These are phyloP conservation scores for Rhagologus leucostigma DNA, from an alignment of 2,113 vertebrate species.

Conservation along the genomic window DNA sequence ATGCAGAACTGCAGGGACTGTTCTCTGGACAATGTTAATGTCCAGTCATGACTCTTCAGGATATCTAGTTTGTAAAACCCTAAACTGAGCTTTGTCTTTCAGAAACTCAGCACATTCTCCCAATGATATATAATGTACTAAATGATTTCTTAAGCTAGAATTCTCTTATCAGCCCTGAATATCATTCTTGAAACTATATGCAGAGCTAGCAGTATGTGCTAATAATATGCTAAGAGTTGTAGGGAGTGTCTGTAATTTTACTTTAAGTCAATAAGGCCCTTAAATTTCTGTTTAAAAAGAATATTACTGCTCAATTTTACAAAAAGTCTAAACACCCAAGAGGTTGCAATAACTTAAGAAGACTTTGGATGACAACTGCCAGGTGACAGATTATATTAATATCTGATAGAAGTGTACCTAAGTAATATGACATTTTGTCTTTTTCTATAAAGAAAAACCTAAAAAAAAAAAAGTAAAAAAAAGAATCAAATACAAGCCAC, in stretches of 20 bases:
- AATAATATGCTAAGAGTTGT: neutral
- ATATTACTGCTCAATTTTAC: neutral
- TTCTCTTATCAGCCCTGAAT: neutral
- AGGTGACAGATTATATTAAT: neutral
- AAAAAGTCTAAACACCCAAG: neutral
- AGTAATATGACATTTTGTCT: neutral
- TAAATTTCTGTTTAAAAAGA: neutral
- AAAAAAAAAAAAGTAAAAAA: neutral
- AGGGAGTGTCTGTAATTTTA: neutral
- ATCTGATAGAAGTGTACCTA: neutral
- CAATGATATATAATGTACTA: neutral
- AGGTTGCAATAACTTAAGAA: neutral
- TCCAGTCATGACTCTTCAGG: neutral
- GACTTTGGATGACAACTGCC: neutral
- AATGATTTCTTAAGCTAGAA: neutral
- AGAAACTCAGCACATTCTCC: neutral
- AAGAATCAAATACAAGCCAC: neutral
- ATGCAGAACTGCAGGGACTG: neutral
- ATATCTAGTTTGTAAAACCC: neutral
- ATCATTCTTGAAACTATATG: neutral
- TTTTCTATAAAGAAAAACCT: neutral
- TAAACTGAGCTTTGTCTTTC: neutral
- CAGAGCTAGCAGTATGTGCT: neutral
- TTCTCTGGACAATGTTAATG: rapidly evolving
- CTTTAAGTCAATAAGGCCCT: neutral